Evolutionary conservation across 2,797 vertebrate species (phyloP), one percentile per base, ranked within the genome.

Genomic region (Triplophysa yarkandensis): DNA sequence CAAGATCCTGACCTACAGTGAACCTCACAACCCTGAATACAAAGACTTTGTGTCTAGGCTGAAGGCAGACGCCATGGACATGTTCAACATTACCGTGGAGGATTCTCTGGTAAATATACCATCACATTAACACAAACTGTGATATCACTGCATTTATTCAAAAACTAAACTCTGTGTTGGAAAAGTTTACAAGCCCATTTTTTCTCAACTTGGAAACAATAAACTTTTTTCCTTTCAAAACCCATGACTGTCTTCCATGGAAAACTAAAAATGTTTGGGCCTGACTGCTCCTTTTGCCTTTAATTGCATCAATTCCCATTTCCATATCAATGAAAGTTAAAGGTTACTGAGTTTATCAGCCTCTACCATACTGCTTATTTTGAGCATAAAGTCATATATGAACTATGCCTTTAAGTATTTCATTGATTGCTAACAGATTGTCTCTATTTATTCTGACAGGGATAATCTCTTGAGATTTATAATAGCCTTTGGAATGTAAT

Each of bases 1-100:
- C 86, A 95, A 96, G 90, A 93, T 97, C 80, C 85, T 98, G 83
- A 93, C 94, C 0, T 96, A 96, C 85, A 88, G 86, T 75, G 92
- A 96, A 73, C 96, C 95, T 0, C 90, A 91, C 13, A 95, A 92
- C 39, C 87, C 91, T 0, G 92, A 95, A 79, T 98, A 96, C 68
- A 60, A 54, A 5, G 71, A 84, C 21, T 98, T 98, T 84, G 89
- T 97, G 68, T 55, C 83, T 8, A 88, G 87, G 27, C 82, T 97
- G 41, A 93, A 91, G 81, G 81, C 25, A 0, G 86, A 92, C 1
- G 91, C 93, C 0, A 85, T 41, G 16, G 32, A 83, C 6, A 86
- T 89, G 69, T 95, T 93, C 88, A 96, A 97, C 88, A 93, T 95
- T 91, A 94, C 90, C 19, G 27, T 95, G 61, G 64, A 88, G 50